phyloP scores from a whole-genome alignment of 2,888 invertebrate genomes.

The Myopa tessellatipennis region DNA sequence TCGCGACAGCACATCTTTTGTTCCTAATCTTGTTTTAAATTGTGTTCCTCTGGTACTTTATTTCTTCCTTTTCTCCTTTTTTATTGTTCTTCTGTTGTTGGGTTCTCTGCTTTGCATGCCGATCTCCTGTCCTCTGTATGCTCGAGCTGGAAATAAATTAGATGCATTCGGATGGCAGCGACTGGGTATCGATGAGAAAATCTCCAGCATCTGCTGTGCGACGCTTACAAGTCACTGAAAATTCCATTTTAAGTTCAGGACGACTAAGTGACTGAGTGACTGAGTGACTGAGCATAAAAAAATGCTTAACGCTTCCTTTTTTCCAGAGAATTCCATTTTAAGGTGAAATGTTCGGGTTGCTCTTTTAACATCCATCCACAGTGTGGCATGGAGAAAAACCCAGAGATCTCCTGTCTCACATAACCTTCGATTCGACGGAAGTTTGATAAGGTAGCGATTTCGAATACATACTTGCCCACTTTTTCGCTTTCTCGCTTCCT shows the following conservation, averaged over 20 bases:
- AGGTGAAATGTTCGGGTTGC: no score
- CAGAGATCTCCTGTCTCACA: no score
- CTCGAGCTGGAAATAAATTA: neutral
- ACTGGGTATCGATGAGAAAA: neutral
- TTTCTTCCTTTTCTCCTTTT: neutral
- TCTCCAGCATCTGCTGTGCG: neutral
- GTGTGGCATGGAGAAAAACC: no score
- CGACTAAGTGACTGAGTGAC: neutral
- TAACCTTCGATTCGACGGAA: no score
- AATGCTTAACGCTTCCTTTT: no score
- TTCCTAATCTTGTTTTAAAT: constrained; percentile 26
- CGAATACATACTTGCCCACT: no score
- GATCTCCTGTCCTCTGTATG: neutral
- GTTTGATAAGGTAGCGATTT: no score
- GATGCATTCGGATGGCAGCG: neutral
- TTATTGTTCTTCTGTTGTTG: neutral
- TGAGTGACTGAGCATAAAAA: neutral
- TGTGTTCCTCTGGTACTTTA: neutral
- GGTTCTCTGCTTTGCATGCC: no score
- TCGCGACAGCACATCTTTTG: constrained; percentile 28
- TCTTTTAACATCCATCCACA: no score
- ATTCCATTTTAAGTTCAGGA: neutral
- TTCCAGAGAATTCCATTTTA: no score
- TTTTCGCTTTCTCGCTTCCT: no score
- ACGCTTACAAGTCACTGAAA: neutral